Conservation (phyloP, 35 echinoderm and acorn worm species). For the Hemicentrotus pulcherrimus region DNA sequence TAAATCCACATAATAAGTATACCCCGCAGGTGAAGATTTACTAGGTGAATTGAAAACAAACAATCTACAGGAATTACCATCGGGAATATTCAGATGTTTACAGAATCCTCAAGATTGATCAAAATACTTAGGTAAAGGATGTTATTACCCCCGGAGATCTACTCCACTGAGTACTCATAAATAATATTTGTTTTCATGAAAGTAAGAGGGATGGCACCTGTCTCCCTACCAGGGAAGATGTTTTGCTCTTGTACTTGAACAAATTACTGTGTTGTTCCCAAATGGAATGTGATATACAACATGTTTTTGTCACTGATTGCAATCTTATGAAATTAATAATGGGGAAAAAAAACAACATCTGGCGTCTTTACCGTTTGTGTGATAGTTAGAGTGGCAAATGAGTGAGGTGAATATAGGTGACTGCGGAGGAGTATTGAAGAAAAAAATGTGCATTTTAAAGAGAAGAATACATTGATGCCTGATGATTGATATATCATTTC, state of each 20-base stretch:
- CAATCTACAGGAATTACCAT: neutral
- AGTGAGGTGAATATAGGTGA: neutral
- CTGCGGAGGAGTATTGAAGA: no score
- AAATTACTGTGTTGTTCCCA: neutral
- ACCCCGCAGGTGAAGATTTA: neutral
- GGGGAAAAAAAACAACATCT: neutral
- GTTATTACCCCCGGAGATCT: neutral
- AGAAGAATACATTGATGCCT: neutral
- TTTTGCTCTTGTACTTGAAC: neutral
- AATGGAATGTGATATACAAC: neutral
- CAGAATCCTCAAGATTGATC: neutral
- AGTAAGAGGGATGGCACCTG: neutral
- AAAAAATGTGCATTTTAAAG: no score
- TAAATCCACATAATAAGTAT: no score
- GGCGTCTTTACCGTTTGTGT: neutral
- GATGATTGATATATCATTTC: neutral
- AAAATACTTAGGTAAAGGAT: neutral
- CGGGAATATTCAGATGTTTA: neutral
- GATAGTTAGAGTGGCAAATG: neutral
- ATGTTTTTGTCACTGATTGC: neutral
- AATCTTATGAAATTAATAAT: neutral
- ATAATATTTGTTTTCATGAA: neutral
- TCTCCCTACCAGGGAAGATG: neutral
- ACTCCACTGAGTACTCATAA: neutral
- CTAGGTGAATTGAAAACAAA: neutral